phyloP scores from a whole-genome alignment of 2,113 vertebrate species.

The Zosterops hypoxanthus region DNA sequence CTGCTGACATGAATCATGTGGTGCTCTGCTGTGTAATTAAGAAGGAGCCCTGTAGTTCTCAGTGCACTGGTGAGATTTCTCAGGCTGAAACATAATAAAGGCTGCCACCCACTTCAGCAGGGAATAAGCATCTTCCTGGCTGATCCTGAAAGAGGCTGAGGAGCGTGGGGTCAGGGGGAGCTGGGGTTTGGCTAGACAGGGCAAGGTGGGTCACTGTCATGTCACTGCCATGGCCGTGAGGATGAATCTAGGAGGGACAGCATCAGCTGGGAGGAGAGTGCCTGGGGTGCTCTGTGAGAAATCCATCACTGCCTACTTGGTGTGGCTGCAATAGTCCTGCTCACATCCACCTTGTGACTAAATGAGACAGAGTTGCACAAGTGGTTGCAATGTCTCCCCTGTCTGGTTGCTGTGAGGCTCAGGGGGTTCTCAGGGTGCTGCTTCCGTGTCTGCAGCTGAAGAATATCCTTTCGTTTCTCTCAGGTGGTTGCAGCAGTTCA shows the following conservation, averaged over 20 bases:
- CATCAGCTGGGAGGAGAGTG: background rate
- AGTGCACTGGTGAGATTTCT: background rate
- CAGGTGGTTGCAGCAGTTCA: background rate
- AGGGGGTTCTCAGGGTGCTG: background rate
- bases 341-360: background rate
- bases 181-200: background rate
- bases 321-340: background rate
- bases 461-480: background rate
- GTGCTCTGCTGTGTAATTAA: constrained; percentile 31
- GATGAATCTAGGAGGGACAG: background rate
- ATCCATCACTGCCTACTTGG: background rate
- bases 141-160: background rate
- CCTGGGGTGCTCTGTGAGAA: background rate
- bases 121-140: background rate
- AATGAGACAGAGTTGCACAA: background rate
- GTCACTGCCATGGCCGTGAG: accelerated
- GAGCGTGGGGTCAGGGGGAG: background rate
- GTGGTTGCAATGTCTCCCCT: background rate
- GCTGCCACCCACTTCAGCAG: background rate
- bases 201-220: background rate
- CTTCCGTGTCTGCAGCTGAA: background rate
- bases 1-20: background rate
- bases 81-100: background rate
- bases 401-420: background rate
- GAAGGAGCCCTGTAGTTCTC: background rate